Conservation (phyloP, 1,140 invertebrate species). For the Choristoneura fumiferana region DNA sequence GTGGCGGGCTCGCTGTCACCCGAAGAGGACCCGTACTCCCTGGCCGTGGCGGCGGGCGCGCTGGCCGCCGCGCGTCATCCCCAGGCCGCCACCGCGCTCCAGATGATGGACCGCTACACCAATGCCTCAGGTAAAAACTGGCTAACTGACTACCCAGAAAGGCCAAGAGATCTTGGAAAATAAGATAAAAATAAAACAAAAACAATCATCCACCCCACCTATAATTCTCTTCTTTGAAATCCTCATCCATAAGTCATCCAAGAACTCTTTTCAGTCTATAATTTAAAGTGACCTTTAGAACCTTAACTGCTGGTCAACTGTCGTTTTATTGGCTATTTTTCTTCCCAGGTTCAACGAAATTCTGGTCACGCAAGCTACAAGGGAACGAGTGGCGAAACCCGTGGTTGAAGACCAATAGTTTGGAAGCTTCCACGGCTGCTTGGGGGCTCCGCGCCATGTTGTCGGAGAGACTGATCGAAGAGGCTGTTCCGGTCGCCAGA, state of each 20-base stretch:
- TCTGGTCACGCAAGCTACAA: conserved; percentile 62
- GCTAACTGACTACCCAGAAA: too few species aligned
- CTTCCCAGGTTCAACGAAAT: conserved; percentile 42
- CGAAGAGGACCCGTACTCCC: conserved; percentile 54
- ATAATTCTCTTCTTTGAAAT: too few species aligned
- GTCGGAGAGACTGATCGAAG: conserved; percentile 81
- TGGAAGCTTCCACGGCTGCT: conserved; percentile 93
- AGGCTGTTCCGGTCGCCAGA: conserved; percentile 88
- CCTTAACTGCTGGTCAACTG: too few species aligned
- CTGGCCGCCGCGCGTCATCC: conserved; percentile 54
- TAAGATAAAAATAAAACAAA: too few species aligned
- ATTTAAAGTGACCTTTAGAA: too few species aligned
- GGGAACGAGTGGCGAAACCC: conserved; percentile 84
- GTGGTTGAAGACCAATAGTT: conserved; percentile 85
- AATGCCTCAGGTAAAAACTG: conserved; percentile 50
- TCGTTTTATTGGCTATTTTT: background rate
- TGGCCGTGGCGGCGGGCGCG: conserved; percentile 53
- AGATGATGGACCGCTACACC: conserved; percentile 56
- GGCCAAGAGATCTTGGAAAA: too few species aligned
- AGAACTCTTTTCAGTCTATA: too few species aligned
- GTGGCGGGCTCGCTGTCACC: conserved; percentile 86
- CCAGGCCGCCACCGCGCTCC: conserved; percentile 46
- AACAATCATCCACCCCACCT: too few species aligned
- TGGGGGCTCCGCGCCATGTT: conserved; percentile 88
- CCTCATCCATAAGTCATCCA: too few species aligned